Conservation (phyloP, 2,797 vertebrate genomes). For the Gouania willdenowi region DNA sequence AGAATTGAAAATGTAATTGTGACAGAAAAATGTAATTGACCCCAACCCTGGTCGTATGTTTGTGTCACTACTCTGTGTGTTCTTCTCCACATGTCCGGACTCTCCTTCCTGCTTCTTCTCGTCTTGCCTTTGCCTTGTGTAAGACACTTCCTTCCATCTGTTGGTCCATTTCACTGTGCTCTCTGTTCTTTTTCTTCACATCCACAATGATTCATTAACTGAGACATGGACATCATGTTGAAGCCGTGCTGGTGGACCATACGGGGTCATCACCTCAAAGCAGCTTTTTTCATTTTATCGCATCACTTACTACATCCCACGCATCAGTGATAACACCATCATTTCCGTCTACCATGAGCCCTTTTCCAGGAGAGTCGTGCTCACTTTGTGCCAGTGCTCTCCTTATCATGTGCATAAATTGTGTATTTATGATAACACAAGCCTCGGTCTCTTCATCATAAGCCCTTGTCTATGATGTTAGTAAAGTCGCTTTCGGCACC, state of each 20-base stretch:
- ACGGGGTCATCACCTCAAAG: conserved; percentile 17
- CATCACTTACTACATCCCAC: conserved; percentile 43
- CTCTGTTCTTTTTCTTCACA: conserved; percentile 73
- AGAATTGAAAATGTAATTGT: no score
- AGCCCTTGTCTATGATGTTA: conserved; percentile 9
- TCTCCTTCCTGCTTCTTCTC: conserved; percentile 45
- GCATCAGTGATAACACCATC: conserved; percentile 43
- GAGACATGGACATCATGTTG: conserved; percentile 24
- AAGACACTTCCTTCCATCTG: conserved; percentile 43
- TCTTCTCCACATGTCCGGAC: conserved; percentile 32
- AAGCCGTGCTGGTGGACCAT: conserved; percentile 24
- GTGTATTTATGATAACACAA: conserved; percentile 25
- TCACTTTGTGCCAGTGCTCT: conserved; percentile 14
- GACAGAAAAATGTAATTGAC: no score
- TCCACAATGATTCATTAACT: no score
- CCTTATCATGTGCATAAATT: conserved; percentile 5
- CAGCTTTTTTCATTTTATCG: conserved; percentile 12
- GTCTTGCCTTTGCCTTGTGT: conserved; percentile 49
- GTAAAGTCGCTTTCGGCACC: conserved; percentile 9
- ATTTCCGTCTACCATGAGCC: conserved; percentile 24
- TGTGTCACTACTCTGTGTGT: conserved; percentile 36
- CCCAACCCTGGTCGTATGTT: no score
- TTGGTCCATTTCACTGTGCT: conserved; percentile 19
- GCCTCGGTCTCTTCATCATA: conserved; percentile 18
- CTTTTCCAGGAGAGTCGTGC: conserved; percentile 23